phyloP scores from a whole-genome alignment of 2,888 invertebrate genomes.

The Tyria jacobaeae region DNA sequence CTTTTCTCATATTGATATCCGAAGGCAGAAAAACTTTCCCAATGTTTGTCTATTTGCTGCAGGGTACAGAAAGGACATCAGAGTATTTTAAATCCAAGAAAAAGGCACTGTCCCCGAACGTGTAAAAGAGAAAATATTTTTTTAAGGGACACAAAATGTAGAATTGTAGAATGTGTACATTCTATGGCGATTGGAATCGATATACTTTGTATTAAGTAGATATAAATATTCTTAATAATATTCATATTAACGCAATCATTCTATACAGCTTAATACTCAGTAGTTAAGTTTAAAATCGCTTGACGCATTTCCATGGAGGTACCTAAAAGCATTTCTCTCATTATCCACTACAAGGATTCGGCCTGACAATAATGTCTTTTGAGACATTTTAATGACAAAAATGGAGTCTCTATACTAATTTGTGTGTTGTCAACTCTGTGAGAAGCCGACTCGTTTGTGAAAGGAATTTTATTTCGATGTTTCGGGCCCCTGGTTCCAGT shows the following conservation, averaged over 20 bases:
- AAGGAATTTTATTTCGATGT: conserved; percentile 21
- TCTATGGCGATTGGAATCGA: too few relatives aligned
- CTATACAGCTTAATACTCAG: not conserved
- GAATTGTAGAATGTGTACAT: too few relatives aligned
- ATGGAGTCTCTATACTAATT: conserved; percentile 34
- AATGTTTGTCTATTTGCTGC: too few relatives aligned
- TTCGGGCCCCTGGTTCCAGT: conserved; percentile 6
- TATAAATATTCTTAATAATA: conserved; percentile 20
- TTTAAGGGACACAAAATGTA: too few relatives aligned
- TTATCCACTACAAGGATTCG: conserved; percentile 35
- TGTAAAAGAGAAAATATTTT: too few relatives aligned
- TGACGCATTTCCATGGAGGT: not conserved
- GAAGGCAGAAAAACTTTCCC: not conserved
- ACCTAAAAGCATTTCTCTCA: conserved; percentile 37
- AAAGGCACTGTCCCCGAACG: too few relatives aligned
- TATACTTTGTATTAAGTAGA: too few relatives aligned
- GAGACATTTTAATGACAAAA: conserved; percentile 56
- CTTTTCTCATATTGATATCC: not conserved
- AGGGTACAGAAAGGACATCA: too few relatives aligned
- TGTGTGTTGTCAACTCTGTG: conserved; percentile 22
- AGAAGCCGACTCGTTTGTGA: conserved; percentile 17
- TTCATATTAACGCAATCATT: not conserved
- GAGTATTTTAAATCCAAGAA: too few relatives aligned
- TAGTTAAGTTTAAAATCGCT: conserved; percentile 23
- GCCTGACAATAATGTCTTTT: conserved; percentile 36